phyloP scores from a whole-genome alignment of 2,113 vertebrate genomes.

The Siniperca chuatsi region DNA sequence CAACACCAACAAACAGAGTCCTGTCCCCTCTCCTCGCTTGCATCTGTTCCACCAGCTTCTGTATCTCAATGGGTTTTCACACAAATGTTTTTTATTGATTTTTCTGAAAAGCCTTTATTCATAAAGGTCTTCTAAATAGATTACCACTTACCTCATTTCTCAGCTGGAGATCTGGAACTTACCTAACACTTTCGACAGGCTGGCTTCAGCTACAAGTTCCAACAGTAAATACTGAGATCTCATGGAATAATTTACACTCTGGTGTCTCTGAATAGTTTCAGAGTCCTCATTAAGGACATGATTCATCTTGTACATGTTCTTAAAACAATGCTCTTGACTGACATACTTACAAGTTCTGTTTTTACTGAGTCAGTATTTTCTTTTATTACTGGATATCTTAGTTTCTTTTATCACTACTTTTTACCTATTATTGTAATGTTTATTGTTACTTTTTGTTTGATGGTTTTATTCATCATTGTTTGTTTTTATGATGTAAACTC shows the following conservation, averaged over 20 bases:
- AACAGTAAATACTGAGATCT: background rate
- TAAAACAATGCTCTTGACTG: background rate
- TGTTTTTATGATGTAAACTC: background rate
- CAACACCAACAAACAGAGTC: constrained; percentile 4
- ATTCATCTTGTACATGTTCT: background rate
- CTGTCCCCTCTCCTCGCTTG: background rate
- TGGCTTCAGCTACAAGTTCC: background rate
- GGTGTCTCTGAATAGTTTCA: background rate
- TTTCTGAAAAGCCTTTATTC: background rate
- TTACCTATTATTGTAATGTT: no score
- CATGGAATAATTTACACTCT: background rate
- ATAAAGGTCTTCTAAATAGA: background rate
- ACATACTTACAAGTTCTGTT: background rate
- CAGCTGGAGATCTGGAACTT: background rate
- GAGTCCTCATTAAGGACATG: background rate
- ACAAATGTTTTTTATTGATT: constrained; percentile 6
- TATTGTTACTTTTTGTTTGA: no score
- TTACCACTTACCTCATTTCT: background rate
- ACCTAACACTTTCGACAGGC: background rate
- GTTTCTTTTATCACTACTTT: background rate
- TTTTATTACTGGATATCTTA: background rate
- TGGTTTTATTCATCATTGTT: background rate
- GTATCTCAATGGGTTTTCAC: background rate
- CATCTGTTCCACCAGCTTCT: background rate
- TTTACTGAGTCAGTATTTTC: background rate